Evolutionary conservation across 2,113 vertebrate genomes (phyloP), one percentile per base, ranked within the genome.

Genomic region (Bucco capensis): DNA sequence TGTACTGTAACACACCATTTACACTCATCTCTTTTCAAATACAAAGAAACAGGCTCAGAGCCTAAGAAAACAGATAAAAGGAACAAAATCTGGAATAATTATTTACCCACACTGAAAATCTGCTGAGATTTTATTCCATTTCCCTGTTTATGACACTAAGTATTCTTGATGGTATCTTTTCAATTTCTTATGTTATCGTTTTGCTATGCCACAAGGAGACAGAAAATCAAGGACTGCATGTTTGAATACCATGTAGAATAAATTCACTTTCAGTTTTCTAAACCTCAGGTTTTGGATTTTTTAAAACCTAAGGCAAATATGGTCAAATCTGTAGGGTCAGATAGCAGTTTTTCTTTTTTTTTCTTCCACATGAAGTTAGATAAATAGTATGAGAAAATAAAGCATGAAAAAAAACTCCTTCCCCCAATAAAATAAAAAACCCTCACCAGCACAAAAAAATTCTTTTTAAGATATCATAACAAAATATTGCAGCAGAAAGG

Each of bases 151-250:
- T 87, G 90, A 88, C 88, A 79, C 71, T 49, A 85, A 69, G 72
- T 70, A 80, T 83, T 83, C 53, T 38, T 0, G 22, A 88, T 82
- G 71, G 57, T 89, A 87, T 82, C 62, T 91, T 94, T 89, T 88
- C 90, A 85, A 89, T 94, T 95, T 94, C 85, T 91, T 89, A 82
- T 49, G 81, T 82, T 91, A 82, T 89, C n/a, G 0, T 40, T 94
- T 64, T 82, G 31, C 50, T 80, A 31, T 57, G 54, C n/a, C 37
- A 70, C 67, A 72, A 91, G 35, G 16, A 85, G 11, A 71, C 21
- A 92, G 42, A 74, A 49, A 77, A 88, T 50, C 56, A 82, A 79
- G 44, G 46, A 75, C 44, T 40, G 12, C 21, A 64, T 72, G 49
- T 75, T 42, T 65, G 18, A 79, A 46, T 27, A 72, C 15, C 62